A percentile compares a stretch with the other conserved stretches of the same genome.
phyloP scores from a whole-genome alignment of 2,797 vertebrate genomes.

The Apogon hyalosoma region DNA sequence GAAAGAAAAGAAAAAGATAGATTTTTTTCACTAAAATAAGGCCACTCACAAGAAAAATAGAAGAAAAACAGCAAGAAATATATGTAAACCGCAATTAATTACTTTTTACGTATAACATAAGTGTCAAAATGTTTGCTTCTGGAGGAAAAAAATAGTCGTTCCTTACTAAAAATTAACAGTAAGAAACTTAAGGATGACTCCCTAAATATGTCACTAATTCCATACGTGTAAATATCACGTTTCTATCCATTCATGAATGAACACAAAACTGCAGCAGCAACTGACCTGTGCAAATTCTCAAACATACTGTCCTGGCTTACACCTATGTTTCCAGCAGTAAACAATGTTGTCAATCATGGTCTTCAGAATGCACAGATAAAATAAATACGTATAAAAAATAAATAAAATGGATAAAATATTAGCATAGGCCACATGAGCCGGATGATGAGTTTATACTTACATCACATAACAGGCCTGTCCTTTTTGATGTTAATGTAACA shows the following conservation, averaged over 20 bases:
- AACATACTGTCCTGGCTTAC: conserved; percentile 20
- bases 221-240: too few relatives aligned
- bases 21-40: conserved; percentile 69
- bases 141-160: conserved; percentile 29
- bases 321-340: conserved; percentile 14
- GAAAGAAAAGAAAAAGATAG: conserved; percentile 42
- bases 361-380: conserved; percentile 43
- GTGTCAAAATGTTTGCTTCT: conserved; percentile 31
- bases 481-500: conserved; percentile 21
- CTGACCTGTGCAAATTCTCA: conserved; percentile 41
- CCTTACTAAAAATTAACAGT: background rate
- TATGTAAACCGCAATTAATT: conserved; percentile 50
- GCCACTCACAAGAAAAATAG: conserved; percentile 66
- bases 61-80: conserved; percentile 33
- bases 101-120: conserved; percentile 6
- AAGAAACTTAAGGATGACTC: conserved; percentile 1
- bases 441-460: conserved; percentile 2
- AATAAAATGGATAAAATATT: conserved; percentile 57
- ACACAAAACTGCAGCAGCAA: background rate
- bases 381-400: conserved; percentile 74
- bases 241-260: too few relatives aligned
- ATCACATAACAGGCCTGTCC: conserved; percentile 12
- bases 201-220: background rate
- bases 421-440: conserved; percentile 28
- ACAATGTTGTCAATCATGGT: conserved; percentile 34